A percentile compares a stretch with the other conserved stretches of the same genome.
Evolutionary conservation across 2,113 vertebrate species (phyloP).

Genomic region (Lepisosteus oculatus): DNA sequence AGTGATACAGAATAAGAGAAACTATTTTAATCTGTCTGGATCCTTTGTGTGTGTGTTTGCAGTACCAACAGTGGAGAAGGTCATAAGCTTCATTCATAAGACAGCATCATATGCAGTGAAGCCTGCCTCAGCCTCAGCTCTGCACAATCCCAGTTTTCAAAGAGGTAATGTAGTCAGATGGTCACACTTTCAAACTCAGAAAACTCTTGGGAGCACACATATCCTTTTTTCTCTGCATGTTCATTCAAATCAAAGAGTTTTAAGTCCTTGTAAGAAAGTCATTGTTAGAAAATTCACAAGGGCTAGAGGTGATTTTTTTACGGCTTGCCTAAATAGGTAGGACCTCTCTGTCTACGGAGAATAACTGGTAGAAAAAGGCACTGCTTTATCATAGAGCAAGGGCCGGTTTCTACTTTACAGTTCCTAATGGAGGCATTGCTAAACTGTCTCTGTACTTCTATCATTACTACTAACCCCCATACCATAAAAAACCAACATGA

Average conservation of each 20-base stretch:
- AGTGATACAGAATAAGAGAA: too few relatives aligned
- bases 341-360: not conserved
- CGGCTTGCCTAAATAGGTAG: constrained; percentile 7
- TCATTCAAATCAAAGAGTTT: constrained; percentile 12
- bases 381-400: not conserved
- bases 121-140: not conserved
- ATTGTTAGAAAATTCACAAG: constrained; percentile 3
- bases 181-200: not conserved
- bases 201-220: not conserved
- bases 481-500: too few relatives aligned
- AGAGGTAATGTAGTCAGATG: not conserved
- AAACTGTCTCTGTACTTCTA: not conserved
- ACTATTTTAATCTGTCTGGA: not conserved
- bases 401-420: not conserved
- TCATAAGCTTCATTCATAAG: not conserved
- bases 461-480: too few relatives aligned
- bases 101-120: too few relatives aligned
- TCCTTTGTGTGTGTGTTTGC: not conserved
- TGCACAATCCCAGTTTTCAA: too few relatives aligned
- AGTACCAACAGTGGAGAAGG: not conserved
- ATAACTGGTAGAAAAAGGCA: not conserved
- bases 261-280: constrained; percentile 15
- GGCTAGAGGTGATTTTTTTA: constrained; percentile 10
- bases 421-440: not conserved
- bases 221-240: not conserved